Conservation (phyloP, 2,113 vertebrate genomes). For the Rousettus leschenaultii region DNA sequence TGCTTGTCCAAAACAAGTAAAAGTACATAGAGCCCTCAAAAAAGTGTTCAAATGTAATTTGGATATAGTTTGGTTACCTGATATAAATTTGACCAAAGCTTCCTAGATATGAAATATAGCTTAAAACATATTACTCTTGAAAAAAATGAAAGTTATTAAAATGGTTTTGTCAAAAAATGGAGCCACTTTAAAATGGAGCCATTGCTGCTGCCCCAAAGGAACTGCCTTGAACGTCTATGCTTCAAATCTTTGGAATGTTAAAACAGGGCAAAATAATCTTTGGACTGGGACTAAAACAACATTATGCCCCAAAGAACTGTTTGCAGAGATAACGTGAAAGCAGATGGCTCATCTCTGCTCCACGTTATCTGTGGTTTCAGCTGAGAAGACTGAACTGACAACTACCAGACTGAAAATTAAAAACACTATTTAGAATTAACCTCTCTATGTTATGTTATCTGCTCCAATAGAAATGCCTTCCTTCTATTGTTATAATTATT, state of each 20-base stretch:
- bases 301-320: neutral
- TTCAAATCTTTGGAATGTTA: neutral
- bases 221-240: neutral
- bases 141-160: conserved; percentile 27
- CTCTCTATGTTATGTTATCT: neutral
- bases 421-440: neutral
- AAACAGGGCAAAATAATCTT: neutral
- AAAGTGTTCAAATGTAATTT: conserved; percentile 2
- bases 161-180: neutral
- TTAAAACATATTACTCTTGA: conserved; percentile 7
- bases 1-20: conserved; percentile 49
- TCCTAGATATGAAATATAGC: conserved; percentile 12
- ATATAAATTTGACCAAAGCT: conserved; percentile 12
- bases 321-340: neutral
- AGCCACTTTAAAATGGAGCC: neutral
- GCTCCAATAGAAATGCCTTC: neutral
- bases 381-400: too few species aligned
- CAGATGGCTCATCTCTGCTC: neutral
- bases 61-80: conserved; percentile 16
- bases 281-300: neutral
- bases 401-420: neutral
- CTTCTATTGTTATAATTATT: neutral
- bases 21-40: conserved; percentile 1
- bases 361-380: too few species aligned
- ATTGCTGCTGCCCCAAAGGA: neutral